Percentiles rank a stretch among this genome's conserved stretches.
Evolutionary conservation across 2,113 vertebrate species (phyloP).

Genomic region (Ceuthmochares aereus): DNA sequence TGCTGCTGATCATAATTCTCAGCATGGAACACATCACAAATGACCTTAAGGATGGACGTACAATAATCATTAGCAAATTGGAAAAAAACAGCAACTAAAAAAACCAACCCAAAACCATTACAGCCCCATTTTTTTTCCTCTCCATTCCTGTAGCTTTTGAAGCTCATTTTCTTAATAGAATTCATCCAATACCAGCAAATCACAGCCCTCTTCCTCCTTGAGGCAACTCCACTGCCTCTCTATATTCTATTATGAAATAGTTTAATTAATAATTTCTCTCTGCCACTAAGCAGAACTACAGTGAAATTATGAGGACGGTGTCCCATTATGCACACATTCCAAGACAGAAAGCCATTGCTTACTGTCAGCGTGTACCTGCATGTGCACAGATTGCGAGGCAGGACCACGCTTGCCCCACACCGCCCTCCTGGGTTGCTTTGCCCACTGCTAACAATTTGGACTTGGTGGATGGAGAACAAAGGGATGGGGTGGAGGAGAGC

Average conservation of each 20-base stretch:
- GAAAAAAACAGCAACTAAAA: neutral
- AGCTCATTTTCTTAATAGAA: conserved; percentile 65
- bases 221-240: conserved; percentile 14
- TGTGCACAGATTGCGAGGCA: neutral
- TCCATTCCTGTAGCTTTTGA: neutral
- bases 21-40: conserved; percentile 70
- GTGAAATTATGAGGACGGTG: conserved; percentile 11
- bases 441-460: neutral
- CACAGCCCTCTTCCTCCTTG: conserved; percentile 35
- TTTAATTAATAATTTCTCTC: conserved; percentile 74
- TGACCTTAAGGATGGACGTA: conserved; percentile 72
- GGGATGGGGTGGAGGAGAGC: neutral
- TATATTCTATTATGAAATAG: conserved; percentile 63
- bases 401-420: neutral
- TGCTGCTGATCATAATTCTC: conserved; percentile 76
- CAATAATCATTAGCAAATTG: conserved; percentile 59
- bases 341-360: neutral
- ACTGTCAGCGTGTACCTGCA: neutral
- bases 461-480: neutral
- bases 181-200: conserved; percentile 51
- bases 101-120: neutral
- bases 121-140: neutral
- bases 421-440: neutral
- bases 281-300: conserved; percentile 57
- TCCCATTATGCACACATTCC: neutral